phyloP scores from a whole-genome alignment of 1,140 invertebrate genomes.

The Battus philenor region DNA sequence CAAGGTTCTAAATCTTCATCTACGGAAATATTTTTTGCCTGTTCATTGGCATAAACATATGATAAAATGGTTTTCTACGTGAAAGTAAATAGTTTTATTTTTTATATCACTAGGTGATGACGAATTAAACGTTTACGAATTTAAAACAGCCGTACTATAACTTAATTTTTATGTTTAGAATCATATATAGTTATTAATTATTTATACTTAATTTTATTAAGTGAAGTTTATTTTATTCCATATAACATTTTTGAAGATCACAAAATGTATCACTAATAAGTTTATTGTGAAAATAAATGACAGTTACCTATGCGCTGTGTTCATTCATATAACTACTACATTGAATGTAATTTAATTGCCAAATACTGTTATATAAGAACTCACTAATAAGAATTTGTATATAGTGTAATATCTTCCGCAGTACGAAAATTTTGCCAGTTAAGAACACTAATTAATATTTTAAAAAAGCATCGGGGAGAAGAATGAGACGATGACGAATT shows the following conservation, averaged over 20 bases:
- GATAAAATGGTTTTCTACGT: conserved; percentile 31
- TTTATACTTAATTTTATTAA: conserved; percentile 62
- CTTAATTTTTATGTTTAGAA: conserved; percentile 37
- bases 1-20: not conserved
- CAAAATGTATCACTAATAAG: conserved; percentile 31
- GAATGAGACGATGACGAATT: no score
- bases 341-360: no score
- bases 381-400: no score
- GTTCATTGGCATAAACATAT: conserved; percentile 54
- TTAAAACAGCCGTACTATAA: conserved; percentile 24
- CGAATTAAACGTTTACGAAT: conserved; percentile 28
- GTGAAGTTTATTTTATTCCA: conserved; percentile 35
- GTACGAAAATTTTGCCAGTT: no score
- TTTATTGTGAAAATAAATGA: conserved; percentile 4
- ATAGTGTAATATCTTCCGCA: no score
- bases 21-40: conserved; percentile 40
- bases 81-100: conserved; percentile 46
- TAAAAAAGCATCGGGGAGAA: no score
- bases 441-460: no score
- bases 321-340: no score
- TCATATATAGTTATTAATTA: conserved; percentile 31
- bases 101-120: conserved; percentile 64
- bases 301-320: not conserved
- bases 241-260: conserved; percentile 34
- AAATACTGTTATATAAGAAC: no score